Percentiles rank a stretch among this genome's conserved stretches.
These are phyloP conservation scores for Anoplophora glabripennis DNA, from an alignment of 1,140 invertebrate species.

Conservation along the genomic window DNA sequence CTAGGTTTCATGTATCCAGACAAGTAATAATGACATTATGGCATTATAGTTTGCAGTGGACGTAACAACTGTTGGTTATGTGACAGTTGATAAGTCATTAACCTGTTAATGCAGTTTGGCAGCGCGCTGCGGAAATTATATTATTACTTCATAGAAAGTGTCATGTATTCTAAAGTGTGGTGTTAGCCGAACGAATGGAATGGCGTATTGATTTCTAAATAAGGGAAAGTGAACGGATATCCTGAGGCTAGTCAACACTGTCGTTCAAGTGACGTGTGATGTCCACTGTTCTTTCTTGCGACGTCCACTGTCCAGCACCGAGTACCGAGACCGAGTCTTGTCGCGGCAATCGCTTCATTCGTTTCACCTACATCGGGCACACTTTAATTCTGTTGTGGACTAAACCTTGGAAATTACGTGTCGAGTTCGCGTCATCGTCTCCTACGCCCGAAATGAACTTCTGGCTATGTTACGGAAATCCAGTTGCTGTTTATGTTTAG, in stretches of 20 bases:
- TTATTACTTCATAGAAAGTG: conserved; percentile 10
- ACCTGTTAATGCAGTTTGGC: conserved; percentile 8
- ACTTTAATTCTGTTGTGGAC: background rate
- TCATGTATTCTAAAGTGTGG: background rate
- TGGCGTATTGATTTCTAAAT: conserved; percentile 41
- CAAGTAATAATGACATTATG: too few species aligned
- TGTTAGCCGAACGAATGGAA: conserved; percentile 8
- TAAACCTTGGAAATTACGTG: background rate
- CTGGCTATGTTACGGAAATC: conserved; percentile 2
- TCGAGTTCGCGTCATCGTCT: conserved; percentile 4
- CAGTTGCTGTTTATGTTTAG: conserved; percentile 1
- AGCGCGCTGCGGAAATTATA: conserved; percentile 8
- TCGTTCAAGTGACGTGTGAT: conserved; percentile 1
- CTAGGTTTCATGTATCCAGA: too few species aligned
- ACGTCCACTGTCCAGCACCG: background rate
- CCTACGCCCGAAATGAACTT: conserved; percentile 3
- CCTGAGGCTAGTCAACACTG: conserved; percentile 34
- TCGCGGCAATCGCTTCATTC: too few species aligned
- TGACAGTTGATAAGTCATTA: conserved; percentile 2
- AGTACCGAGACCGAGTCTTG: background rate
- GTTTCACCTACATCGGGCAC: background rate
- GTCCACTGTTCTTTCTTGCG: background rate
- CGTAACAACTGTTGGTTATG: background rate
- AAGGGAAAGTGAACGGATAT: conserved; percentile 45
- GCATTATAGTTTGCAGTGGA: background rate